Evolutionary conservation across 2,888 invertebrate species (phyloP), one percentile per base, ranked within the genome.

Genomic region (Gari tellinella): DNA sequence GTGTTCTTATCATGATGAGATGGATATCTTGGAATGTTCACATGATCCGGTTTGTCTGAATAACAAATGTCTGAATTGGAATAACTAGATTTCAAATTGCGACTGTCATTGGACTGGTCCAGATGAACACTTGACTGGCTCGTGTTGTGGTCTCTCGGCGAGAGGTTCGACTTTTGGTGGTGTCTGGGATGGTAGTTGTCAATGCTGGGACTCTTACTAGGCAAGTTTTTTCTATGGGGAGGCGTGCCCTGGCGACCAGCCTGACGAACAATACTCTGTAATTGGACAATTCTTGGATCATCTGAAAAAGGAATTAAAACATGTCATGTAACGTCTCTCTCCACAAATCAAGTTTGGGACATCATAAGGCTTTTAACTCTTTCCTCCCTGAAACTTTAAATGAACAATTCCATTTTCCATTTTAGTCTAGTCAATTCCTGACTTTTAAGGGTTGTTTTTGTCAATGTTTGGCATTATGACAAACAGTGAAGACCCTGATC

Each of bases 191-290:
- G 63, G 56, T 55, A 58, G 48, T 62, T 66, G 7, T 66, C 62
- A 14, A 31, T 31, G 12, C 31, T 46, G 2, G 43, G 5, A 14
- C 43, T 48, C 41, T 51, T 57, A 12, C 19, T 51, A 23, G 48
- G 21, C 37, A 17, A 14, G 46, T 49, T 48, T 14, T 73, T 69
- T 51, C 67, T 43, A 48, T 81, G 81, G 37, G 81, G 83, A 37
- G 83, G 83, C 15, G 75, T 75, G 14, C 81, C 83, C n/a, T 78
- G 48, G 19, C 83, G 52, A 8, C 83, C 83, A 60, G 61, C 73
- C 55, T 83, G 83, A 21, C 63, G 52, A 7, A 73, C 70, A 14
- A 67, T 53, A 38, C 76, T 70, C 48, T 75, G 76, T 55, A 78
- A 57, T 66, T 80, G 78, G 31, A 80, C 46, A 52, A 69, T 68